A percentile compares a stretch with the other conserved stretches of the same genome.
phyloP scores from a whole-genome alignment of 2,113 vertebrate species.

The Cavia aperea region DNA sequence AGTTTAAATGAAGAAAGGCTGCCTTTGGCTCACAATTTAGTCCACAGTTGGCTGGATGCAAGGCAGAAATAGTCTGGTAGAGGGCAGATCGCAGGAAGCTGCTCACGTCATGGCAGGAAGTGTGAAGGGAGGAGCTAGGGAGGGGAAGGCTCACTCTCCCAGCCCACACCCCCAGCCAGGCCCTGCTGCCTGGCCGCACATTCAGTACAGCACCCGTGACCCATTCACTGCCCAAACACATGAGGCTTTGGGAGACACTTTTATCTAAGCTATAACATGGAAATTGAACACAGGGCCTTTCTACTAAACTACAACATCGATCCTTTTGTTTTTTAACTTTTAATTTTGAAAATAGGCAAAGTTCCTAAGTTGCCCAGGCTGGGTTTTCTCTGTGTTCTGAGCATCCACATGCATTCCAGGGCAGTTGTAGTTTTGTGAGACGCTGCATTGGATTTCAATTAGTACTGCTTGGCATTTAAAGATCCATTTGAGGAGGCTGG shows the following conservation, averaged over 20 bases:
- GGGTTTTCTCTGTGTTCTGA: neutral
- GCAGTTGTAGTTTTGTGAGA: neutral
- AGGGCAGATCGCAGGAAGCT: neutral
- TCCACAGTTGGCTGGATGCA: too few species aligned
- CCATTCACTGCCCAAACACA: neutral
- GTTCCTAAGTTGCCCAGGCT: neutral
- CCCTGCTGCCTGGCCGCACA: neutral
- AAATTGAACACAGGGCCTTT: neutral
- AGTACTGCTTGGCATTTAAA: neutral
- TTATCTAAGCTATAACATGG: neutral
- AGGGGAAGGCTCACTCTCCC: neutral
- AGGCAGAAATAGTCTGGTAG: neutral
- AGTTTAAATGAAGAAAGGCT: neutral
- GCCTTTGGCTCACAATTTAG: neutral
- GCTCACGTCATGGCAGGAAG: neutral
- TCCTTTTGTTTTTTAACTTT: neutral
- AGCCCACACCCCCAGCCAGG: neutral
- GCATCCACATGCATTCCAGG: rapidly evolving
- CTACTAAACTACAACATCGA: neutral
- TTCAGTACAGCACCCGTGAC: neutral
- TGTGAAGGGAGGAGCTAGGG: neutral
- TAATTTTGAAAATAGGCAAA: neutral
- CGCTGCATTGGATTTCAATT: rapidly evolving
- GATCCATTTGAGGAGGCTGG: too few species aligned
- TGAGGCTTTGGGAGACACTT: neutral